phyloP scores from a whole-genome alignment of 2,888 invertebrate species.

The Pseudococcus viburni region DNA sequence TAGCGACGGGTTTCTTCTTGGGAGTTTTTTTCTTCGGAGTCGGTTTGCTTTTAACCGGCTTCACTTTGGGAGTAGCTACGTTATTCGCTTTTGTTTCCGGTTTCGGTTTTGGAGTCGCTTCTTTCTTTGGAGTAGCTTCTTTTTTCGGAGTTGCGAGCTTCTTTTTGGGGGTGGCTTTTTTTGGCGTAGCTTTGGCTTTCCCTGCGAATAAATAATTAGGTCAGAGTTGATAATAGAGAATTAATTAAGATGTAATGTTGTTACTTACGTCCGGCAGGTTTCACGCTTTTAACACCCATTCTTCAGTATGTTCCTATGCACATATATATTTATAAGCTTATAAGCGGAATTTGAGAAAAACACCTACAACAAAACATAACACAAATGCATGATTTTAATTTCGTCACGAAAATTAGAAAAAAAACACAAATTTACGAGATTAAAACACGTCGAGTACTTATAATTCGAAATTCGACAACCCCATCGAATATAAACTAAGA shows the following conservation, averaged over 20 bases:
- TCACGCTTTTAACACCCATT: constrained; percentile 32
- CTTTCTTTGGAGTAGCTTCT: constrained; percentile 5
- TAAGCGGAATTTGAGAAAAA: background rate
- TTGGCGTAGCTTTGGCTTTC: constrained; percentile 24
- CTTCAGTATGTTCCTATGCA: background rate
- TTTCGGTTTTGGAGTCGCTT: background rate
- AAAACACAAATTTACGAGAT: background rate
- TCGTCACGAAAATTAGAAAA: background rate
- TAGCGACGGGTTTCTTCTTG: constrained; percentile 2
- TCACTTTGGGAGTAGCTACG: constrained; percentile 11
- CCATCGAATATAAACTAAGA: background rate
- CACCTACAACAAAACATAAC: constrained; percentile 10
- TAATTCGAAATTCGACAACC: background rate
- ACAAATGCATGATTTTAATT: background rate
- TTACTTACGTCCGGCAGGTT: background rate
- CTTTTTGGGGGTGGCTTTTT: constrained; percentile 13
- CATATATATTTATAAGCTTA: background rate
- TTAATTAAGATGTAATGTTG: background rate
- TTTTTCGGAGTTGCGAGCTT: constrained; percentile 2
- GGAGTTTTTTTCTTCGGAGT: constrained; percentile 30
- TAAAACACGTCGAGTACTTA: background rate
- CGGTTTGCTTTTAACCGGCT: constrained; percentile 17
- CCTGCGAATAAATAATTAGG: background rate
- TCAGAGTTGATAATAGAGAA: background rate
- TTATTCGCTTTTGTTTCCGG: constrained; percentile 44